Conservation (phyloP, 2,797 vertebrate species). For the Microctenopoma steveboyesi region DNA sequence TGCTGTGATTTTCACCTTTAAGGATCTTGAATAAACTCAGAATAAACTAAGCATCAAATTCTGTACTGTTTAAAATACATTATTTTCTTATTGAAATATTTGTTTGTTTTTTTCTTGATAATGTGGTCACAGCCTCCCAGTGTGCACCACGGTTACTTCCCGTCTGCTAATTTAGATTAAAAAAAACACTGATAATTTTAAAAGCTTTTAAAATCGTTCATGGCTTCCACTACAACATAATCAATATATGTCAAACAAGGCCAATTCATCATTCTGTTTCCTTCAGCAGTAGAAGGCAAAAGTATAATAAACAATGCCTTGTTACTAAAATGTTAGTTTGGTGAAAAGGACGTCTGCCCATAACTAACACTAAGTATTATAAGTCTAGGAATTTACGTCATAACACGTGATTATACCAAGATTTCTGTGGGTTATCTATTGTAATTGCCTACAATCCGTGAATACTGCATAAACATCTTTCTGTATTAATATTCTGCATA, state of each 20-base stretch:
- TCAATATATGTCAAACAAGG: neutral
- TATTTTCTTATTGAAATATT: too few relatives aligned
- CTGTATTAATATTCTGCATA: neutral
- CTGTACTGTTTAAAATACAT: too few relatives aligned
- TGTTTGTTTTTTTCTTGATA: too few relatives aligned
- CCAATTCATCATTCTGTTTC: too few relatives aligned
- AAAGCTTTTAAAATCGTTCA: neutral
- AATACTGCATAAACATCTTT: constrained; percentile 2
- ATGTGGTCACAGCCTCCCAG: too few relatives aligned
- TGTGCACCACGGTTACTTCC: too few relatives aligned
- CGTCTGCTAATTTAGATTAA: too few relatives aligned
- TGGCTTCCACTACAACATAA: neutral
- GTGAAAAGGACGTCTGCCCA: neutral
- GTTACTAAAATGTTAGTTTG: neutral
- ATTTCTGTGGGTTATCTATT: neutral
- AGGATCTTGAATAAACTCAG: too few relatives aligned
- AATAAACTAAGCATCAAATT: too few relatives aligned
- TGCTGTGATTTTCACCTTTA: too few relatives aligned
- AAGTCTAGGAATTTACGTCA: neutral
- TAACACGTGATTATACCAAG: neutral
- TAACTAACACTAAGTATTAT: constrained; percentile 6
- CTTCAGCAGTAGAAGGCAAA: neutral
- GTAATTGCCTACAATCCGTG: neutral
- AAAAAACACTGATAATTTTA: neutral
- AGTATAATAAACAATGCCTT: neutral